Conservation (phyloP, 2,113 vertebrate species). For the Anolis sagrei region DNA sequence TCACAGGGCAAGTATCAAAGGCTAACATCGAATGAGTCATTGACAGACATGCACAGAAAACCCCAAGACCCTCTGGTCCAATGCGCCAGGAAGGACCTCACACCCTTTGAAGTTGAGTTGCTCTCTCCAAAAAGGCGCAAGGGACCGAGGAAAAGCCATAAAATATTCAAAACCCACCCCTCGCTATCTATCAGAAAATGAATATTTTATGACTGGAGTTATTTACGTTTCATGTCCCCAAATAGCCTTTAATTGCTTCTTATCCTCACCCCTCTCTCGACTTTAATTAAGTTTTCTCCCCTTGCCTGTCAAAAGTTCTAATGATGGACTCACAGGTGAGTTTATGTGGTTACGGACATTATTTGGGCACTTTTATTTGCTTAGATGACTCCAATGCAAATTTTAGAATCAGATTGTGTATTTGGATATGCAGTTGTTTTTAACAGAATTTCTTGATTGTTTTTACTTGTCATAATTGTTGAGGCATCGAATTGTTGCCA, state of each 20-base stretch:
- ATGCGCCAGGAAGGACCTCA: neutral
- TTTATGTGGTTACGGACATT: conserved; percentile 28
- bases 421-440: too few species aligned
- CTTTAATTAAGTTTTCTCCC: conserved; percentile 54
- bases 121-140: conserved; percentile 38
- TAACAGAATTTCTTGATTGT: too few species aligned
- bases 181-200: conserved; percentile 54
- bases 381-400: neutral
- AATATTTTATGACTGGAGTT: conserved; percentile 64
- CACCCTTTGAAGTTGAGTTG: conserved; percentile 55
- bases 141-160: conserved; percentile 49
- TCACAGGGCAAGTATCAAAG: conserved; percentile 27
- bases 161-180: conserved; percentile 55
- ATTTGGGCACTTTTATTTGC: neutral
- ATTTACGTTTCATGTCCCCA: conserved; percentile 61
- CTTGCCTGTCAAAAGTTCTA: conserved; percentile 44
- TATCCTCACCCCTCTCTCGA: neutral
- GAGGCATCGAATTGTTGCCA: too few species aligned
- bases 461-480: too few species aligned
- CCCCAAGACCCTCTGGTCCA: conserved; percentile 37
- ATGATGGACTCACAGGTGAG: conserved; percentile 50
- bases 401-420: neutral
- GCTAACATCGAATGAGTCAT: conserved; percentile 19
- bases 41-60: conserved; percentile 38
- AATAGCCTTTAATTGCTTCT: conserved; percentile 64